Evolutionary conservation across 2,113 vertebrate species (phyloP).

Genomic region (Salvelinus sp.): DNA sequence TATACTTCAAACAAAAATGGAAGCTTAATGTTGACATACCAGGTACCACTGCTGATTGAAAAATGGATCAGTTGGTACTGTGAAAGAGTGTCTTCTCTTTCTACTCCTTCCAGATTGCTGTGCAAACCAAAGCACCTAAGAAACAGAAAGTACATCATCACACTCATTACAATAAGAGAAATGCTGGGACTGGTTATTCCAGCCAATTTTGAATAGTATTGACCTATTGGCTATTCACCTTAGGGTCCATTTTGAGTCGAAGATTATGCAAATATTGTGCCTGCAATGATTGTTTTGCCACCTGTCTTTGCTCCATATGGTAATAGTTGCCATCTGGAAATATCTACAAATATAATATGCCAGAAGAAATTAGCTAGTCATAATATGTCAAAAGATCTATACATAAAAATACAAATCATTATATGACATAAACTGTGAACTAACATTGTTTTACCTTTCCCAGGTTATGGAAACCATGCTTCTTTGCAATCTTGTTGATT

Average conservation of each 20-base stretch:
- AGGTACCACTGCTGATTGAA: constrained; percentile 80
- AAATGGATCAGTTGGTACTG: constrained; percentile 71
- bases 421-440: background rate
- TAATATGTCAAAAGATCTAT: too few relatives aligned
- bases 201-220: background rate
- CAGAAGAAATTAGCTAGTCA: background rate
- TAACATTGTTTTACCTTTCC: constrained; percentile 10
- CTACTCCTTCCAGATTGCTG: constrained; percentile 68
- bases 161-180: background rate
- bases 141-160: background rate
- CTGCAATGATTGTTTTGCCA: constrained; percentile 20
- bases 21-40: constrained; percentile 59
- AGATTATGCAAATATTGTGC: constrained; percentile 14
- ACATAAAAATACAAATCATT: background rate
- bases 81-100: constrained; percentile 33
- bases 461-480: constrained; percentile 23
- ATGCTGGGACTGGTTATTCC: background rate
- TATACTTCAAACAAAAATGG: background rate
- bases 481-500: constrained; percentile 11
- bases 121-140: constrained; percentile 76
- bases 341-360: constrained; percentile 4
- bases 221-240: constrained; percentile 16
- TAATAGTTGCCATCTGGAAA: constrained; percentile 32
- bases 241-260: constrained; percentile 15
- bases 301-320: constrained; percentile 21